Evolutionary conservation across 1,140 invertebrate genomes (phyloP).

Genomic region (Drosophila nebulosa): DNA sequence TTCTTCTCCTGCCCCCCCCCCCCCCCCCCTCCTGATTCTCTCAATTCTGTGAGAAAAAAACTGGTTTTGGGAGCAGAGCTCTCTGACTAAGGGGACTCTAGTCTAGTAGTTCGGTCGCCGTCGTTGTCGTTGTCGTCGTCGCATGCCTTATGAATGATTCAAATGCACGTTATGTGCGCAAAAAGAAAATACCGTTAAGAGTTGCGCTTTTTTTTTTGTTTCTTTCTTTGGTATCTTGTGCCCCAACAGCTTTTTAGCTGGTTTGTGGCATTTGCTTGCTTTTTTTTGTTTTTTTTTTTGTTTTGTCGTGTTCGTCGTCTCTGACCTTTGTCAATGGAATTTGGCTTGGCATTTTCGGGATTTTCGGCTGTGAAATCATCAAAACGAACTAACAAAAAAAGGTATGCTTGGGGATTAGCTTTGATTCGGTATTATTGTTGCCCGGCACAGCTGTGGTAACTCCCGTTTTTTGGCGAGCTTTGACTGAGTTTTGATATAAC

Average conservation of each 20-base stretch:
- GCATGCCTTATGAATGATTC: constrained; percentile 79
- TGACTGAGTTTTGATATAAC: not conserved
- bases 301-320: constrained; percentile 37
- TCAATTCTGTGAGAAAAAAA: constrained; percentile 41
- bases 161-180: constrained; percentile 73
- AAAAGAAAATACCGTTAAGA: constrained; percentile 69
- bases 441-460: constrained; percentile 18
- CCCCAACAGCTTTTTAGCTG: constrained; percentile 35
- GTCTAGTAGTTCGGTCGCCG: constrained; percentile 59
- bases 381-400: constrained; percentile 35
- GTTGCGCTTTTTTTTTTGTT: constrained; percentile 60
- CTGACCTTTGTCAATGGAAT: constrained; percentile 77
- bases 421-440: constrained; percentile 44
- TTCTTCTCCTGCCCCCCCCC: constrained; percentile 4
- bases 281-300: constrained; percentile 23
- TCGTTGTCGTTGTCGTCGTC: constrained; percentile 51
- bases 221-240: not conserved
- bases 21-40: too few species aligned
- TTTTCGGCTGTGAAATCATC: constrained; percentile 16
- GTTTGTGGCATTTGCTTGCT: constrained; percentile 25
- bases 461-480: constrained; percentile 5
- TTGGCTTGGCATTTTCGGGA: constrained; percentile 39
- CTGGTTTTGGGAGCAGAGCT: constrained; percentile 41
- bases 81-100: constrained; percentile 20
- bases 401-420: constrained; percentile 23